phyloP scores from a whole-genome alignment of 2,888 invertebrate species.

The Sminthurinus aureus region DNA sequence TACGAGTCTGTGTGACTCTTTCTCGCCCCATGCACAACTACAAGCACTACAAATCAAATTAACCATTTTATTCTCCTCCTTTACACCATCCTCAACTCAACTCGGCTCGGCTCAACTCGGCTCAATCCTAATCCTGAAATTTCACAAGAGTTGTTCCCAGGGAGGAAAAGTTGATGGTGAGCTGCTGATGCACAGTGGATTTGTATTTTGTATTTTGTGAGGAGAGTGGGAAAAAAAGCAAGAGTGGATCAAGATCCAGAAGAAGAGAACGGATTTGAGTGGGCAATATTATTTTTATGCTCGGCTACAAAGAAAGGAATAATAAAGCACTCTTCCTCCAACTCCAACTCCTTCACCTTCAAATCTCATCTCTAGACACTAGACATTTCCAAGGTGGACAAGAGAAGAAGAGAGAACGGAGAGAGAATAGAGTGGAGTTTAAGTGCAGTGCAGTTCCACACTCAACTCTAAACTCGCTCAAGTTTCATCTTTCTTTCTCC shows the following conservation, averaged over 20 bases:
- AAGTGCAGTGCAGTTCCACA: too few relatives aligned
- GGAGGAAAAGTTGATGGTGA: neutral
- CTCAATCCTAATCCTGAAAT: neutral
- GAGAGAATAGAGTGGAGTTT: too few relatives aligned
- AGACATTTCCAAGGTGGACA: neutral
- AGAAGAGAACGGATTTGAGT: neutral
- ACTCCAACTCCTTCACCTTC: constrained; percentile 4
- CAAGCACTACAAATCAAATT: neutral
- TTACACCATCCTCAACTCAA: neutral
- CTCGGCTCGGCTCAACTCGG: too few relatives aligned
- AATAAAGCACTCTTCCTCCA: constrained; percentile 32
- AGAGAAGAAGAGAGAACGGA: too few relatives aligned
- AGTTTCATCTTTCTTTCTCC: neutral
- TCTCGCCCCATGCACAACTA: neutral
- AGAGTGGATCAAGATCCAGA: too few relatives aligned
- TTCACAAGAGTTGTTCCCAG: neutral
- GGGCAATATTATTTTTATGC: constrained; percentile 27
- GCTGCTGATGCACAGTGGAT: neutral
- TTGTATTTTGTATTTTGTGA: neutral
- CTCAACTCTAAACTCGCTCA: too few relatives aligned
- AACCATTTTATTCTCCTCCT: constrained; percentile 5
- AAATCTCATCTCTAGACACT: neutral
- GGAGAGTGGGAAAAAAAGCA: too few relatives aligned
- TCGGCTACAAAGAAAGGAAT: neutral
- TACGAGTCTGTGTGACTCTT: neutral